A percentile compares a stretch with the other conserved stretches of the same genome.
phyloP scores from a whole-genome alignment of 2,113 vertebrate genomes.

The Corythoichthys intestinalis region DNA sequence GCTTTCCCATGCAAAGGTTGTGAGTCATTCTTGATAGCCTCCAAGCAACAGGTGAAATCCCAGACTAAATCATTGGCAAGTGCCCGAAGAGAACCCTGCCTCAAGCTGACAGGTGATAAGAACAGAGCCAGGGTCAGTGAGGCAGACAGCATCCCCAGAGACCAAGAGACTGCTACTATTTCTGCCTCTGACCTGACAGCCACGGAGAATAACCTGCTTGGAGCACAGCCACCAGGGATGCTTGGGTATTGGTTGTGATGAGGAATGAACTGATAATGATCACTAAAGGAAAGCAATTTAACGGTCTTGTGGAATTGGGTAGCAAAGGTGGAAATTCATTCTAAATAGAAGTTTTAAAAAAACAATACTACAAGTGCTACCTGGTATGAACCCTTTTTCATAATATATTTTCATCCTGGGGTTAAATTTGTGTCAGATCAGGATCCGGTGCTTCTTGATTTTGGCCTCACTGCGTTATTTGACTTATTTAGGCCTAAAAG shows the following conservation, averaged over 20 bases:
- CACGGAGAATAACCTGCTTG: conserved; percentile 26
- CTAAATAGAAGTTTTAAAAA: no score
- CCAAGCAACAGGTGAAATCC: conserved; percentile 54
- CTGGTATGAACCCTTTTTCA: no score
- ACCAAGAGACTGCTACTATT: conserved; percentile 55
- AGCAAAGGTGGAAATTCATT: not conserved
- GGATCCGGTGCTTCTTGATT: no score
- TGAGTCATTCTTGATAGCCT: conserved; percentile 51
- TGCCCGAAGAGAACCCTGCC: conserved; percentile 29
- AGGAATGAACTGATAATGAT: conserved; percentile 15
- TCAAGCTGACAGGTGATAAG: conserved; percentile 44
- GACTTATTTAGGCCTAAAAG: no score
- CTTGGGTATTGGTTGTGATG: conserved; percentile 45
- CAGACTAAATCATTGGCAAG: conserved; percentile 34
- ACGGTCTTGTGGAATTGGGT: conserved; percentile 1
- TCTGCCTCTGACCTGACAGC: conserved; percentile 53
- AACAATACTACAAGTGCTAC: not conserved
- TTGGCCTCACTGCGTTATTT: no score
- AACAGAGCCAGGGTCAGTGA: conserved; percentile 46
- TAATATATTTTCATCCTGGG: no score
- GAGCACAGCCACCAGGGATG: conserved; percentile 58
- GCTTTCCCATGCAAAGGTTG: conserved; percentile 24
- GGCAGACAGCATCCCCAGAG: conserved; percentile 43
- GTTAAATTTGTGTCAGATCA: no score
- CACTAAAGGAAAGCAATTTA: conserved; percentile 11